Evolutionary conservation across 2,797 vertebrate genomes (phyloP).

Genomic region (Centroberyx gerrardi): DNA sequence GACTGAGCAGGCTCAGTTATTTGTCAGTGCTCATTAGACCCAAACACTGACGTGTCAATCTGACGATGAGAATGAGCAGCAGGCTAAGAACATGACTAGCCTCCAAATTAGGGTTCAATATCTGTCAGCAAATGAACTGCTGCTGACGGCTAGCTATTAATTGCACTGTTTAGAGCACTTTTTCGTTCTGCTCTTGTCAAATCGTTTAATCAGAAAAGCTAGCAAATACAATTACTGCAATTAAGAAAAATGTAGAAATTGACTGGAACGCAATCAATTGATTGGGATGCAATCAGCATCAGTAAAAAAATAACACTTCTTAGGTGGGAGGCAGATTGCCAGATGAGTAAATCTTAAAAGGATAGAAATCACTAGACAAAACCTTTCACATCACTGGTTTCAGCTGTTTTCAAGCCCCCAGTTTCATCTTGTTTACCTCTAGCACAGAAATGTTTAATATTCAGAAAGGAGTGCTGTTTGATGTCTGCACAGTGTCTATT

Average conservation of each 20-base stretch:
- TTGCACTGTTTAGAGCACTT: conserved; percentile 36
- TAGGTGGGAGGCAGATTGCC: not conserved
- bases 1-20: not conserved
- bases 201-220: conserved; percentile 12
- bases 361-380: no score
- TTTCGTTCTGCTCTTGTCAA: conserved; percentile 28
- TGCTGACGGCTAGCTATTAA: conserved; percentile 3
- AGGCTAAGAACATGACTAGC: not conserved
- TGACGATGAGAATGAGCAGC: not conserved
- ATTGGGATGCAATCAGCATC: not conserved
- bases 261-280: not conserved
- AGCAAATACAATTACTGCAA: conserved; percentile 38
- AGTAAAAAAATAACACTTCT: conserved; percentile 3
- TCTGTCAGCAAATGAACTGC: not conserved
- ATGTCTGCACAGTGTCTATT: no score
- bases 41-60: not conserved
- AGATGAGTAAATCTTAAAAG: conserved; percentile 9
- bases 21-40: not conserved
- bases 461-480: no score
- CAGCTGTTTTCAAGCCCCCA: no score
- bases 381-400: no score
- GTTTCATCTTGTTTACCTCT: no score
- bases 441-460: no score
- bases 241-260: conserved; percentile 12
- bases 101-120: not conserved